Evolutionary conservation across 2,113 vertebrate species (phyloP), one percentile per base, ranked within the genome.

Genomic region (Paraplagusia blochii): DNA sequence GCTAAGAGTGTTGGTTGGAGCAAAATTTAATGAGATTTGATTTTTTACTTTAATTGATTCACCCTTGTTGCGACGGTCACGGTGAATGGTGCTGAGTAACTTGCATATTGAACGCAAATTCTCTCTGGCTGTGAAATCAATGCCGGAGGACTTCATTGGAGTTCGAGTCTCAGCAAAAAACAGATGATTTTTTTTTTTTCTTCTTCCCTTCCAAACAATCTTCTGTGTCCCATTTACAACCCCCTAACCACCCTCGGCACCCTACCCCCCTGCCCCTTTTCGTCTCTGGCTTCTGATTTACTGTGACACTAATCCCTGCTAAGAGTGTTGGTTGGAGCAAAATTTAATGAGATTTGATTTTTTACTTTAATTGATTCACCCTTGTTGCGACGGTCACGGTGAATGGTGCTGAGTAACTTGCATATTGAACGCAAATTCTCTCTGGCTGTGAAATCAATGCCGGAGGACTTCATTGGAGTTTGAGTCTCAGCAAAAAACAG

Each of bases 1-100:
- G 43, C 50, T 38, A 48, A 52, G 50, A 39, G 44, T 39, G 51
- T 44, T 8, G 39, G 58, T 44, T 19, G 2, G 22, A 43, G 53
- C 47, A 35, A 79, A 77, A 80, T 69, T 44, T 73, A 74, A 76
- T 63, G 65, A 71, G 70, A 77, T 85, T 78, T 76, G 61, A 76
- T 81, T 81, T 72, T 49, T 58, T 63, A 74, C 72, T 81, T 60
- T 44, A 77, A 85, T 82, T 76, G 83, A 87, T 84, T 80, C 36
- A 53, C 53, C 40, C 54, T 36, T 6, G 68, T 66, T 66, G 64
- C 45, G 76, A 64, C 46, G 62, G 76, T 76, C 66, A 60, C 71
- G 48, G 72, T 51, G 66, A 78, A 72, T 44, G 8, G 11, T 42
- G 60, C 70, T 74, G 70, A 76, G 79, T 79, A 81, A 75, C 72